Percentiles rank a stretch among this genome's conserved stretches.
phyloP scores from a whole-genome alignment of 2,888 invertebrate species.

The Drosophila subquinaria region DNA sequence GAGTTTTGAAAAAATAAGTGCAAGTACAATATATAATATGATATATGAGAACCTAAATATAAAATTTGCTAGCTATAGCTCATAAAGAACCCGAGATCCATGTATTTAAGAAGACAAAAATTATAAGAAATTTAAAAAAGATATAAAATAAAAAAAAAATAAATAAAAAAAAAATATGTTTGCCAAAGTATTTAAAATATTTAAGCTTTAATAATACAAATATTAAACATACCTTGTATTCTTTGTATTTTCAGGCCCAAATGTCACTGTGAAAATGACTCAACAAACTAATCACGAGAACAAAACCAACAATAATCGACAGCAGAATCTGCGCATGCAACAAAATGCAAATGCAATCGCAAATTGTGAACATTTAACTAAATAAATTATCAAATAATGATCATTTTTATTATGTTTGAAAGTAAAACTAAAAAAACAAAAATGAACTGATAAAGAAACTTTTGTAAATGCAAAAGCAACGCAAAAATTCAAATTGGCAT shows the following conservation, averaged over 20 bases:
- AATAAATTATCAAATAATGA: constrained; percentile 39
- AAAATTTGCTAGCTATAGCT: neutral
- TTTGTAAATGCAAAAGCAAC: constrained; percentile 54
- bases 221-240: neutral
- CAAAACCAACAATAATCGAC: constrained; percentile 49
- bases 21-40: neutral
- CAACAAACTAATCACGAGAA: constrained; percentile 57
- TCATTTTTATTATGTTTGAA: constrained; percentile 33
- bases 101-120: neutral
- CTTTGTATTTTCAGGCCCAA: constrained; percentile 52
- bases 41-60: neutral
- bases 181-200: no score
- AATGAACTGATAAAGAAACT: constrained; percentile 60
- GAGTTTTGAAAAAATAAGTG: no score
- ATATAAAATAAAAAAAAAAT: no score
- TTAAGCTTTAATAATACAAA: no score
- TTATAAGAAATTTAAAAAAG: no score
- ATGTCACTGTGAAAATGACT: constrained; percentile 77
- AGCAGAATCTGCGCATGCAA: constrained; percentile 48
- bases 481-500: constrained; percentile 68
- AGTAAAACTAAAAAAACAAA: constrained; percentile 27
- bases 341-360: constrained; percentile 59
- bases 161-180: no score
- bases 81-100: neutral
- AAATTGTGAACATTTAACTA: constrained; percentile 69